These are phyloP conservation scores for Tuta absoluta DNA, from an alignment of 2,888 invertebrate genomes.

Conservation along the genomic window DNA sequence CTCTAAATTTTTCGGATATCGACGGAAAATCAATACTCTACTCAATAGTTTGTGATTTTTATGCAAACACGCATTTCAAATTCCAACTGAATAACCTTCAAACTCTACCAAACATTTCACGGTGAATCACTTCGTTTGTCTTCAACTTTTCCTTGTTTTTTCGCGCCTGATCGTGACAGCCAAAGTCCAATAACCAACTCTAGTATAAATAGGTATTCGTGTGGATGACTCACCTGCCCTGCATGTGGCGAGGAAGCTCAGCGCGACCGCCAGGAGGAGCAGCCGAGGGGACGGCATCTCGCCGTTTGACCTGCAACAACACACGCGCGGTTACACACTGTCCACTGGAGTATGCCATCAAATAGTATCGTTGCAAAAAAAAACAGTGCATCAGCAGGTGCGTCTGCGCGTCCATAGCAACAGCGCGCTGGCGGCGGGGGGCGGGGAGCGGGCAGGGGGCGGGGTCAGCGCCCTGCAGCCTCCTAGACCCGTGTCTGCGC, in stretches of 20 bases:
- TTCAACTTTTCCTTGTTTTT: slow-evolving; percentile 4
- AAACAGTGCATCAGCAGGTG: slow-evolving; percentile 15
- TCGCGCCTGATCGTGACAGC: neutral
- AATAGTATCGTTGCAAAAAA: slow-evolving; percentile 13
- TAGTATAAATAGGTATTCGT: neutral
- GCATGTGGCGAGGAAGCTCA: slow-evolving; percentile 29
- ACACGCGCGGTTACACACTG: neutral
- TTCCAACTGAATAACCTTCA: neutral
- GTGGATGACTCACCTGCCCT: neutral
- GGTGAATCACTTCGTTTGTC: slow-evolving; percentile 1
- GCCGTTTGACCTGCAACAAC: slow-evolving; percentile 46
- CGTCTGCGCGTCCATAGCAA: slow-evolving; percentile 14
- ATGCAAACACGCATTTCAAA: neutral
- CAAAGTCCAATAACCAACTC: neutral
- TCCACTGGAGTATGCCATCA: neutral
- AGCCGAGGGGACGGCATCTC: slow-evolving; percentile 57
- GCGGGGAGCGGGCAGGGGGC: too few species aligned
- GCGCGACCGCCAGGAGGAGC: slow-evolving; percentile 46
- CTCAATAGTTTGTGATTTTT: neutral
- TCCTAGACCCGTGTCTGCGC: slow-evolving; percentile 20
- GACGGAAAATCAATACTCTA: neutral
- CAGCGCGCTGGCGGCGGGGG: neutral
- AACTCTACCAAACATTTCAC: slow-evolving; percentile 10
- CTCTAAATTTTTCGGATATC: slow-evolving; percentile 1
- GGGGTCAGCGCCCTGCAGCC: slow-evolving; percentile 23